Evolutionary conservation across 1,140 invertebrate species (phyloP), one percentile per base, ranked within the genome.

Genomic region (Tetragnatha versicolor): DNA sequence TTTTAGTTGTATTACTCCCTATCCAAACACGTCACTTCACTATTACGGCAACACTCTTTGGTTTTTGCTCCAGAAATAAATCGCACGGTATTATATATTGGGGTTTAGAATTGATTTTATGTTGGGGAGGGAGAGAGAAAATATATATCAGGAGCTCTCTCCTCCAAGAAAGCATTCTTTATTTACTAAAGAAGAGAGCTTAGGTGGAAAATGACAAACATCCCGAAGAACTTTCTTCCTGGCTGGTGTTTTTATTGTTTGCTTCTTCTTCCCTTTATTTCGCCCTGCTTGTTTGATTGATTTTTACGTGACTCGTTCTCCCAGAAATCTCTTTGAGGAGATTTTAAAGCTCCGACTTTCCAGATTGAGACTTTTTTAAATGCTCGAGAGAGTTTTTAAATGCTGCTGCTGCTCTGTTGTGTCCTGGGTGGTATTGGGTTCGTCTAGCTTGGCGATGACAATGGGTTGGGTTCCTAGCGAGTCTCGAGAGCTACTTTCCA

Each of bases 171-270:
- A 22, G n/a, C 47, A 49, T 49, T 49, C 47, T 49, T 49, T 49
- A 20, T 49, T 49, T 49, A 49, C 47, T 49, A 42, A 42, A 42
- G 39, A 42, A 42, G 47, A 49, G 47, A 20, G 47, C 47, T 3
- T n/a, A 49, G 47, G 47, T 49, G 47, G 47, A 49, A 49, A 49
- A 49, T 49, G 47, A 49, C 47, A 49, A 49, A 49, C 47, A 49
- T 49, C 47, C 9, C 17, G 7, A 17, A 42, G 17, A 42, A 42
- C 7, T 10, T 17, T 42, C 17, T 42, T 17, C 39, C 17, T 17
- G 7, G 17, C 39, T 0, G 7, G 7, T 17, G 7, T 10, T 1
- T 42, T 42, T 42, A 7, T 42, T 42, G 7, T 17, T 42, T 42
- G 7, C 39, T 42, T 42, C 39, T 42, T 42, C 17, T 42, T 42